Base-by-base conservation (phyloP, 1,140 invertebrate species). In the Psilanteris sp. region DNA sequence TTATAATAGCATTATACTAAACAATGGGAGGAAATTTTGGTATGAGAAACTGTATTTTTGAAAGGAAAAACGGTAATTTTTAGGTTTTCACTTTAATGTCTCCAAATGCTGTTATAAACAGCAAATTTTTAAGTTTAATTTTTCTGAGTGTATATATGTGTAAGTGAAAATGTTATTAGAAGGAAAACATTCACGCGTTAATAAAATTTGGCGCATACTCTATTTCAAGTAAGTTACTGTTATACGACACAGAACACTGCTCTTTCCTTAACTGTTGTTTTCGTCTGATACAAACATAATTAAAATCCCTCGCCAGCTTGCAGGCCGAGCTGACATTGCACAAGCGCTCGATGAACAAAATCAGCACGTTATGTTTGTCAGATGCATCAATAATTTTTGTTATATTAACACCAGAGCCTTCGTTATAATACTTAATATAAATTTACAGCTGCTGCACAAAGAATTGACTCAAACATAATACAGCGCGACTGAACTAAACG, bases 341-440 rank as follows among this genome's bases (percentile, higher is more conserved):
- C 66, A 61, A 36, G 46, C 54, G 52, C 36, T 70, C 66, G 44
- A 70, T 61, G 27, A 70, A 61, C 54, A 61, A 70, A 70, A n/a
- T n/a, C n/a, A 50, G 18, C 54, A 22, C 37, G 34, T 10, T 36
- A 55, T 55, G 50, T 11, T 31, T 32, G 62, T 48, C 48, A 14
- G 16, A 41, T 44, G 36, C 16, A 54, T 14, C 24, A 16, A 44
- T 31, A 55, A 57, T 32, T 41, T 31, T 48, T 57, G 48, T 52
- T 41, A 32, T 50, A 27, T 31, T 22, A 48, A 43, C 32, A 13
- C 41, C 24, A 11, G 32, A 22, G 16, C 13, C 24, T n/a, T n/a
- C n/a, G n/a, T n/a, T n/a, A n/a, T n/a, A 55, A 67, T 37, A 16
- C 31, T 55, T 39, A n/a, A n/a, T n/a, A 68, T 34, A 57, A 57